Base-by-base conservation (phyloP, 2,888 invertebrate genomes). In the Drosophila mercatorum region DNA sequence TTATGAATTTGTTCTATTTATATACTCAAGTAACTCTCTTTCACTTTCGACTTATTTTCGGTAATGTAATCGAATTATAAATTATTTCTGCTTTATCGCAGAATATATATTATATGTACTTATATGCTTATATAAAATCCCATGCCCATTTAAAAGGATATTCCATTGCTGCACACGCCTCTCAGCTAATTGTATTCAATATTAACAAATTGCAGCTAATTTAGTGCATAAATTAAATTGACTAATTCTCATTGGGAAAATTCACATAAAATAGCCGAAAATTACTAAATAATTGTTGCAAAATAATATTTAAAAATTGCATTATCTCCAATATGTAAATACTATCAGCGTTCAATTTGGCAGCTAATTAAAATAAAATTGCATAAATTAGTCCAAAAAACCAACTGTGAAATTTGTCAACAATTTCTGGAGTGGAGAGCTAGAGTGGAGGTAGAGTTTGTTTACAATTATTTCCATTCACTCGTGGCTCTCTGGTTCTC, bases 301-400 rank as follows among this genome's bases (percentile, higher is more conserved):
- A 26, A 36, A 26, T 49, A 47, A 12, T 6, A n/a, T 38, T 36
- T 4, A 41, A 58, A 36, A 49, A 55, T 56, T 43, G 0, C 26
- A 40, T 38, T 36, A 34, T 51, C 36, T 26, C n/a, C 69, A 38
- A 52, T 70, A 47, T 64, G 38, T 47, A 12, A 44, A 43, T 26
- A 8, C 43, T 51, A 34, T 14, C 36, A 63, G n/a, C 69, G 59
- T 49, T 52, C 44, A 66, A 87, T 69, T 78, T 66, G 56, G 22
- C 58, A 49, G 49, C 52, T 58, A 81, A 75, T 71, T 72, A 43
- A 63, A 67, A 64, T 71, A 47, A 60, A 80, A 83, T 75, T 78
- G 60, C 62, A 71, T 51, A 63, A 77, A 74, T 80, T 70, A 52
- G 41, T 41, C 41, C 7, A 12, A 31, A 44, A 22, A 11, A 22